Conservation (phyloP, 2,113 vertebrate genomes). For the Muntiacus muntjak region DNA sequence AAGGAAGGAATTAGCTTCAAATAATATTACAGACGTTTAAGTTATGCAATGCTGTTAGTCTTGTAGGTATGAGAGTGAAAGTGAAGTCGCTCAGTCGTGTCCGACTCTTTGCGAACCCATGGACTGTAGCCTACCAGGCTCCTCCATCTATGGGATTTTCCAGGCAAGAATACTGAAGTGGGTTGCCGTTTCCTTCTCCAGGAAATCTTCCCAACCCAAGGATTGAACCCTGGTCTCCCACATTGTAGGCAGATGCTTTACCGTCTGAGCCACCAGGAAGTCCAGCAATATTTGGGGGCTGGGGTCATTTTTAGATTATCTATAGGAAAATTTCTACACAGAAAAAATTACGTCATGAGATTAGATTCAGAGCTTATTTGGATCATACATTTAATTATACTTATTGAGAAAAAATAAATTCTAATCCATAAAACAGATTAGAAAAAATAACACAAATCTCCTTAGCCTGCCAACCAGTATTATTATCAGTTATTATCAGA, state of each 20-base stretch:
- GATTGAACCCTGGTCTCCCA: fast-evolving
- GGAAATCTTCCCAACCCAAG: neutral
- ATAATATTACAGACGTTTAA: slow-evolving; percentile 23
- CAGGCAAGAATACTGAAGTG: neutral
- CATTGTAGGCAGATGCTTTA: neutral
- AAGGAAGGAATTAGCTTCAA: slow-evolving; percentile 37
- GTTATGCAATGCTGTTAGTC: slow-evolving; percentile 33
- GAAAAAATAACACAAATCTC: slow-evolving; percentile 5
- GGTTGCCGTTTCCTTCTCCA: neutral
- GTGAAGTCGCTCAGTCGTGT: neutral
- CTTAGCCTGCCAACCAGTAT: neutral
- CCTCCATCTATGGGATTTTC: neutral
- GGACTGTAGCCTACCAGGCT: neutral
- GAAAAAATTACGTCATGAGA: neutral
- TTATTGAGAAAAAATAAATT: slow-evolving; percentile 8
- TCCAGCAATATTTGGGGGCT: neutral
- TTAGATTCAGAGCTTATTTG: slow-evolving; percentile 29
- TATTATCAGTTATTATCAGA: slow-evolving; percentile 12
- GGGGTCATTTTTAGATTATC: neutral
- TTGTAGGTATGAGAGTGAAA: neutral
- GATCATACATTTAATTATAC: slow-evolving; percentile 1
- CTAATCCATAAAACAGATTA: slow-evolving; percentile 22
- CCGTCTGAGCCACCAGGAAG: neutral
- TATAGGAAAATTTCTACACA: neutral
- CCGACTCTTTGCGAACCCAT: fast-evolving